Percentiles rank a stretch among this genome's conserved stretches.
Evolutionary conservation across 2,797 vertebrate species (phyloP).

Genomic region (Sebastes ruberrimus): DNA sequence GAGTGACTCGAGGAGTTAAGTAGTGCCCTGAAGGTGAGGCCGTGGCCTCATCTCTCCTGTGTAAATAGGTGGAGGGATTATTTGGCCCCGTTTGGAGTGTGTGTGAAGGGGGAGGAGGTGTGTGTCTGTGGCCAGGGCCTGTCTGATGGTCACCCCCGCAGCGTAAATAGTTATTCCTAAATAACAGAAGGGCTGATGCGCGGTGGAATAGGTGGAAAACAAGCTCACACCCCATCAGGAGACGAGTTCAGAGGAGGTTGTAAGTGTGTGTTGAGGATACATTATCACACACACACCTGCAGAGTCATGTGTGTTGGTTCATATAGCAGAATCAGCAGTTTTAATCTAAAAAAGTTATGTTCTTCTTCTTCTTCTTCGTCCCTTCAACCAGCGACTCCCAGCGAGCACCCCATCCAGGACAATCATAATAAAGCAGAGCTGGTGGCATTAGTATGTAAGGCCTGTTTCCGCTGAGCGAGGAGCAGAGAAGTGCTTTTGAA

Average conservation of each 20-base stretch:
- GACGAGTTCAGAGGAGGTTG: not conserved
- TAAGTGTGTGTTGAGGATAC: conserved; percentile 5
- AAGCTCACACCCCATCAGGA: conserved; percentile 46
- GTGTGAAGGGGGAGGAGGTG: conserved; percentile 41
- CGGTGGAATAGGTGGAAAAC: conserved; percentile 43
- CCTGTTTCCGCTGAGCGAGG: conserved; percentile 56
- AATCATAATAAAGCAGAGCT: conserved; percentile 35
- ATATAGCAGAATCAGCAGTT: not conserved
- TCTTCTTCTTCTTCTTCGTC: not conserved
- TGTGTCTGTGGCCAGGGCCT: conserved; percentile 65
- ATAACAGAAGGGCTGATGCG: conserved; percentile 65
- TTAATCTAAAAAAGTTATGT: not conserved
- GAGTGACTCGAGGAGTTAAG: conserved; percentile 78
- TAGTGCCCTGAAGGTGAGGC: conserved; percentile 78
- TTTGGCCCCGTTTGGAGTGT: conserved; percentile 58
- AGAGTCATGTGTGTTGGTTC: not conserved
- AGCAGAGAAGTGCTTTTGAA: conserved; percentile 56
- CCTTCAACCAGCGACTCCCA: not conserved
- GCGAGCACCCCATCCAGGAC: conserved; percentile 7
- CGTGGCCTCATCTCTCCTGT: conserved; percentile 73
- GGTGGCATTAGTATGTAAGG: conserved; percentile 49
- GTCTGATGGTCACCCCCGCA: conserved; percentile 75
- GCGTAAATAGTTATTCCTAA: conserved; percentile 75
- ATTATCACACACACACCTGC: not conserved
- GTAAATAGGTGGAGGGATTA: conserved; percentile 79